A percentile compares a stretch with the other conserved stretches of the same genome.
Conservation (phyloP, 1,140 invertebrate species). For the Rhagoletis pomonella region DNA sequence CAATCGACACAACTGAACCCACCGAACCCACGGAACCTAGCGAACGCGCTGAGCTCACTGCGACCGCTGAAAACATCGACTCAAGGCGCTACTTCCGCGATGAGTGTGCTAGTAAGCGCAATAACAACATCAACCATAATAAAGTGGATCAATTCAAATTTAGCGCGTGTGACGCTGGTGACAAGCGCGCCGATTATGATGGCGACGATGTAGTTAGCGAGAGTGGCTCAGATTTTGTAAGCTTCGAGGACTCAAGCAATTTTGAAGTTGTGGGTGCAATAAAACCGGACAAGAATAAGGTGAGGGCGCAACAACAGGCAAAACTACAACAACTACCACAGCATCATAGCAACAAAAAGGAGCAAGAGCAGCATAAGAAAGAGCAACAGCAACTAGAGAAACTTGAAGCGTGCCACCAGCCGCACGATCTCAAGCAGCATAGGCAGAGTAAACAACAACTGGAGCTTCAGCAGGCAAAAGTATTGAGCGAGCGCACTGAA, state of each 20-base stretch:
- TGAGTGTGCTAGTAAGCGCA: neutral
- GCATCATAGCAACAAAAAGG: neutral
- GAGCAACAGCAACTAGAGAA: conserved; percentile 12
- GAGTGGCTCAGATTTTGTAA: conserved; percentile 34
- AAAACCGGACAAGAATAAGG: conserved; percentile 44
- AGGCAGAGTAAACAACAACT: neutral
- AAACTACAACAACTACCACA: neutral
- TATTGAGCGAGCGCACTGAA: conserved; percentile 22
- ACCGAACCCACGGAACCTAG: neutral
- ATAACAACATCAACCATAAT: neutral
- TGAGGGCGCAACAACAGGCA: neutral
- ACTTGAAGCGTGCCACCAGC: neutral
- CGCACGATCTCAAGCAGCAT: neutral
- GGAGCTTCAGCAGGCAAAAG: neutral
- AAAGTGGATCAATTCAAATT: conserved; percentile 12
- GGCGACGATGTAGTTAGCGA: neutral
- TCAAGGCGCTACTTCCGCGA: neutral
- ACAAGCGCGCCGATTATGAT: neutral
- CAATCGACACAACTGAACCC: neutral
- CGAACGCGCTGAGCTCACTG: neutral
- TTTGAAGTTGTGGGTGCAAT: conserved; percentile 11
- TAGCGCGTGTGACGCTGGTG: neutral
- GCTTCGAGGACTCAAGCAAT: conserved; percentile 23
- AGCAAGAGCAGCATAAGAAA: neutral
- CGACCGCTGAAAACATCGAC: neutral